Evolutionary conservation across 2,888 invertebrate species (phyloP).

Genomic region (Leptinotarsa tumamoca): DNA sequence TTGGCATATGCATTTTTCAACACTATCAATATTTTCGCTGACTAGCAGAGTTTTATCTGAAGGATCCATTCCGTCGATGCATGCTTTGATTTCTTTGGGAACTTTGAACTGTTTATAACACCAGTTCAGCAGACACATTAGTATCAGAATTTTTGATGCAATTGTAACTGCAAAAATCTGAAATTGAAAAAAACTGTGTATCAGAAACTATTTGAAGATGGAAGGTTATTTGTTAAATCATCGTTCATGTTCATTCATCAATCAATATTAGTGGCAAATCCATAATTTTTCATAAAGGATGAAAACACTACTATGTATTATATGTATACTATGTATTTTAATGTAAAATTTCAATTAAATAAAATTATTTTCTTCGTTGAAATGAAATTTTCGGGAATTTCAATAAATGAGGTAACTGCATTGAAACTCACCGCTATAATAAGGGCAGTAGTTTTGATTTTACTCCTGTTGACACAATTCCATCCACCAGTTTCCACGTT

Average conservation of each 20-base stretch:
- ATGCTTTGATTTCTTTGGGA: slow-evolving; percentile 33
- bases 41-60: slow-evolving; percentile 41
- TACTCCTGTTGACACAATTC: slow-evolving; percentile 58
- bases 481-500: slow-evolving; percentile 63
- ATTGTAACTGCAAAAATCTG: slow-evolving; percentile 54
- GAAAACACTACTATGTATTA: no score
- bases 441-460: slow-evolving; percentile 59
- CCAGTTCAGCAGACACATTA: slow-evolving; percentile 58
- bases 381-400: background rate
- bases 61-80: slow-evolving; percentile 40
- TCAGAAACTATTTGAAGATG: background rate
- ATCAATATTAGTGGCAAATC: no score
- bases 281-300: no score
- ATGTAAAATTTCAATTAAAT: no score
- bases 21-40: slow-evolving; percentile 37
- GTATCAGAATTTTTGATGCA: slow-evolving; percentile 54
- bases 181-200: slow-evolving; percentile 20
- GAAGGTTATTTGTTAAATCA: background rate
- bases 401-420: background rate
- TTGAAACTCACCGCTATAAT: slow-evolving; percentile 57
- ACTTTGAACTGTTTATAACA: slow-evolving; percentile 53
- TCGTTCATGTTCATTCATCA: no score
- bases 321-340: no score
- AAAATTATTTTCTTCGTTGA: no score
- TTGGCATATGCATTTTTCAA: slow-evolving; percentile 43